phyloP scores from a whole-genome alignment of 2,113 vertebrate genomes.

The Seriola quinqueradiata region DNA sequence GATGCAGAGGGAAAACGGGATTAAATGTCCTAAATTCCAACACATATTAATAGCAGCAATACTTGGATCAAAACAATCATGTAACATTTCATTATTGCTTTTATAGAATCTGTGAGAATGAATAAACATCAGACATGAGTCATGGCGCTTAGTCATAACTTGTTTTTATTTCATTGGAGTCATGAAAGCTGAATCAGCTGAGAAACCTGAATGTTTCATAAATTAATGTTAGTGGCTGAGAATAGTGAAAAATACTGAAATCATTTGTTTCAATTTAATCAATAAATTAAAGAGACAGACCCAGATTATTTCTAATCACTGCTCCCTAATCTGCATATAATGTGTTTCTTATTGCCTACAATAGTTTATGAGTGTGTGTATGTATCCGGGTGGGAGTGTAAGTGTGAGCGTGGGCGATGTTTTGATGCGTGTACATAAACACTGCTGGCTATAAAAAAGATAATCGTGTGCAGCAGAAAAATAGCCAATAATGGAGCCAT shows the following conservation, averaged over 20 bases:
- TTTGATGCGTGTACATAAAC: conserved; percentile 48
- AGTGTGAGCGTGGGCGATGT: conserved; percentile 18
- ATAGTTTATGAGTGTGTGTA: conserved; percentile 3
- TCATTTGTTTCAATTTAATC: conserved; percentile 15
- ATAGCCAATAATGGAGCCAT: conserved; percentile 46
- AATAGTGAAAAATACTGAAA: conserved; percentile 9
- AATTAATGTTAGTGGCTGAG: not conserved
- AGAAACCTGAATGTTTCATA: not conserved
- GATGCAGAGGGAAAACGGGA: not conserved
- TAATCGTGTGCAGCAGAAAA: conserved; percentile 54
- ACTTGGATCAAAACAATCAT: not conserved
- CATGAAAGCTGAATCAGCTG: not conserved
- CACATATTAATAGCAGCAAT: not conserved
- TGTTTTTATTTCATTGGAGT: conserved; percentile 26
- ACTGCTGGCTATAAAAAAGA: conserved; percentile 61
- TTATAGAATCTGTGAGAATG: not conserved
- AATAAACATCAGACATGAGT: conserved; percentile 35
- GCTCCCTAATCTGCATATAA: conserved; percentile 31
- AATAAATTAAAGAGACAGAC: conserved; percentile 20
- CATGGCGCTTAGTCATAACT: not conserved
- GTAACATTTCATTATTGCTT: conserved; percentile 4
- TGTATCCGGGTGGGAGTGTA: not conserved
- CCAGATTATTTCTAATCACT: conserved; percentile 25
- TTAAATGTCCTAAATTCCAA: not conserved
- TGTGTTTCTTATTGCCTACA: conserved; percentile 15